phyloP scores from a whole-genome alignment of 2,113 vertebrate genomes.

The Naja naja region DNA sequence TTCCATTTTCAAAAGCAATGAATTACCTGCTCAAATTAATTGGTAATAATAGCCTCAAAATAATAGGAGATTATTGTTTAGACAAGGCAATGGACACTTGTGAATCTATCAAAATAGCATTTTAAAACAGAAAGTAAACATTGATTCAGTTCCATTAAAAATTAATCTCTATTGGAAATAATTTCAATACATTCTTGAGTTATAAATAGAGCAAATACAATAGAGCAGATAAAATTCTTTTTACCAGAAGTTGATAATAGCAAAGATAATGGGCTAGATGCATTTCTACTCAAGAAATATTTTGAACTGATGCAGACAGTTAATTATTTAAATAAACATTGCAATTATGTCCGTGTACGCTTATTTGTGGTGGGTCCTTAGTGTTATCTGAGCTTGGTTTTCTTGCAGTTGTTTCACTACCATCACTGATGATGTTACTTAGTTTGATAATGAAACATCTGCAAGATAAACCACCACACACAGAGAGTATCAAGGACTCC shows the following conservation, averaged over 20 bases:
- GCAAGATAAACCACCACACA: neutral
- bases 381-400: neutral
- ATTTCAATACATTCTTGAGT: neutral
- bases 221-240: neutral
- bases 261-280: neutral
- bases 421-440: neutral
- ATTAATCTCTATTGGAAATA: neutral
- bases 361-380: neutral
- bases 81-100: neutral
- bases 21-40: neutral
- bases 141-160: neutral
- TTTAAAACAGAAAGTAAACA: neutral
- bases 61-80: neutral
- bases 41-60: neutral
- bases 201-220: neutral
- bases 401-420: neutral
- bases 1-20: neutral
- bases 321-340: neutral
- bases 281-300: neutral
- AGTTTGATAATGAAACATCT: neutral
- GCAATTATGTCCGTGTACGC: neutral
- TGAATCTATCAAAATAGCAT: neutral
- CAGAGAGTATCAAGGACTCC: neutral
- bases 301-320: neutral
- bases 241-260: neutral